These are phyloP conservation scores for Lasioglossum lativentre DNA, from an alignment of 2,888 invertebrate species.

Conservation along the genomic window DNA sequence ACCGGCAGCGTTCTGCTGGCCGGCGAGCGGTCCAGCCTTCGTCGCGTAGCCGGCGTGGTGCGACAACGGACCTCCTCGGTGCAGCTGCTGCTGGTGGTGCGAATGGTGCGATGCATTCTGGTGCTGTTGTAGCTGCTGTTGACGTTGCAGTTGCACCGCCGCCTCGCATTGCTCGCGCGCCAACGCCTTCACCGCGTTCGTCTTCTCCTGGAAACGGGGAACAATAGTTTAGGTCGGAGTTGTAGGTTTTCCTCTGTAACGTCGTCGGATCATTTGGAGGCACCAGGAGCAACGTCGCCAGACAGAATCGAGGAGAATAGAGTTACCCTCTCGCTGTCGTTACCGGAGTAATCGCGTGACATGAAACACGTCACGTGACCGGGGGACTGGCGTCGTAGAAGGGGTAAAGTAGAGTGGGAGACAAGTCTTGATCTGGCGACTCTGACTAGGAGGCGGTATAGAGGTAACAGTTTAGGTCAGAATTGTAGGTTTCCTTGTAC, in stretches of 20 bases:
- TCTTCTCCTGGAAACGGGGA: constrained; percentile 88
- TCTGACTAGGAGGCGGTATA: too few relatives aligned
- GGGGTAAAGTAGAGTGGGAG: too few relatives aligned
- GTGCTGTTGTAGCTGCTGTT: constrained; percentile 79
- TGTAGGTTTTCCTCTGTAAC: too few relatives aligned
- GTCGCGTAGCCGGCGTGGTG: constrained; percentile 58
- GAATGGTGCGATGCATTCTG: constrained; percentile 78
- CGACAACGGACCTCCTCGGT: constrained; percentile 51
- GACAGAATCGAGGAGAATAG: too few relatives aligned
- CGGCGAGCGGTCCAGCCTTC: constrained; percentile 65
- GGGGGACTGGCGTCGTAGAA: too few relatives aligned
- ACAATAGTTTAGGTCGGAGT: background rate
- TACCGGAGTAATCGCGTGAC: too few relatives aligned
- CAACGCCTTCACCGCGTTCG: constrained; percentile 91
- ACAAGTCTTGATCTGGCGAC: too few relatives aligned
- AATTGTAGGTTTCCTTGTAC: too few relatives aligned
- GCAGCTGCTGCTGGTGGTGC: constrained; percentile 76
- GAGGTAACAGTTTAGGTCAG: too few relatives aligned
- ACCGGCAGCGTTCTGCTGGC: constrained; percentile 62
- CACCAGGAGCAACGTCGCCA: background rate
- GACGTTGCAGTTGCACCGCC: constrained; percentile 80
- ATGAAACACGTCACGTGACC: too few relatives aligned
- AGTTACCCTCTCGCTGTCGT: too few relatives aligned
- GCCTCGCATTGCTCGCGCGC: constrained; percentile 84
- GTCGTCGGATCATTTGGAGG: background rate